Conservation (phyloP, 2,113 vertebrate species). For the Cavia aperea region DNA sequence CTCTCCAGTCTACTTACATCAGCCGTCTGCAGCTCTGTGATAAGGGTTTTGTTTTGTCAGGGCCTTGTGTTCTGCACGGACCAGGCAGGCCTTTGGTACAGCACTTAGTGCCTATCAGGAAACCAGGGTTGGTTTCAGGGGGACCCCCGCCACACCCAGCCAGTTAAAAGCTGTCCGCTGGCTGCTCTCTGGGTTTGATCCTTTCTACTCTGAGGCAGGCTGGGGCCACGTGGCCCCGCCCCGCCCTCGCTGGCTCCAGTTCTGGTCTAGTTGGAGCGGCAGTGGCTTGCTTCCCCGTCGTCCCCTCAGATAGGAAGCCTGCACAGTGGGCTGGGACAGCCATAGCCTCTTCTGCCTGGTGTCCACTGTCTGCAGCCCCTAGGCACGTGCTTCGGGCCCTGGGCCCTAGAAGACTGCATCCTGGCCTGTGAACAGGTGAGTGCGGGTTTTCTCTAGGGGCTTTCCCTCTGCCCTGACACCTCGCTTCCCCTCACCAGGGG, state of each 20-base stretch:
- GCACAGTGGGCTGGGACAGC: background rate
- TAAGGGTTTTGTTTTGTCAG: background rate
- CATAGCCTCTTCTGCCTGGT: background rate
- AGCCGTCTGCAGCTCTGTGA: background rate
- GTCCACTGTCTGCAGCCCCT: background rate
- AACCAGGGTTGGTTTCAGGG: background rate
- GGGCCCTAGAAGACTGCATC: background rate
- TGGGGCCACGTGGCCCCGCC: slow-evolving; percentile 54
- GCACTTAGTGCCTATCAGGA: background rate
- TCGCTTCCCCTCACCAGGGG: background rate
- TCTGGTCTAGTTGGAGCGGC: slow-evolving; percentile 24
- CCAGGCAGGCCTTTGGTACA: background rate
- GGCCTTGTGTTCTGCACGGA: background rate
- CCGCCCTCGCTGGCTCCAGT: slow-evolving; percentile 55
- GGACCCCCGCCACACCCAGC: background rate
- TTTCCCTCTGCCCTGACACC: background rate
- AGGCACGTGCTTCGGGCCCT: background rate
- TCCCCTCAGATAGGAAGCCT: slow-evolving; percentile 39
- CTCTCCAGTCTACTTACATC: background rate
- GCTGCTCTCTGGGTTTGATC: background rate
- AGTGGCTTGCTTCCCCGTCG: slow-evolving; percentile 15
- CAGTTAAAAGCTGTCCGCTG: background rate
- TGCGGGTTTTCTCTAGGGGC: background rate
- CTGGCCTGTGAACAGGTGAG: slow-evolving; percentile 39
- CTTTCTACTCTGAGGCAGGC: slow-evolving; percentile 49